Evolutionary conservation across 2,888 invertebrate genomes (phyloP).

Genomic region (Camptogramma bilineatum): DNA sequence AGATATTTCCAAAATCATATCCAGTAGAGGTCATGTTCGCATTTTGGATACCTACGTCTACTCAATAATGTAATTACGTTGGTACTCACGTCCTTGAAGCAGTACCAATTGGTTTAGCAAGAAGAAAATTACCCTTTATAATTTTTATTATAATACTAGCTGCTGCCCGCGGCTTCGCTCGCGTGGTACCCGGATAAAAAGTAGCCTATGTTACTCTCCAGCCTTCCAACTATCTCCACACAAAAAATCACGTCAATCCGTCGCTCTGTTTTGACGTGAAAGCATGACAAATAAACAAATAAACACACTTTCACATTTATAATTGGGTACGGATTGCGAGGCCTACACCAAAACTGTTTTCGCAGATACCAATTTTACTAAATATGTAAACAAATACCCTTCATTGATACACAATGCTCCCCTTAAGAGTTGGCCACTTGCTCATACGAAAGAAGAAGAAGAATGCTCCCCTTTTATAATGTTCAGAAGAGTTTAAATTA

Average conservation of each 20-base stretch:
- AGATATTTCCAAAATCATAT: neutral
- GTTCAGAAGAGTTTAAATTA: conserved; percentile 10
- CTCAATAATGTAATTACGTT: neutral
- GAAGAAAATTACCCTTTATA: conserved; percentile 10
- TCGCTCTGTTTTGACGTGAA: no score
- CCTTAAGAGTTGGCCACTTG: no score
- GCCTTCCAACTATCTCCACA: no score
- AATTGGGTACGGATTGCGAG: no score
- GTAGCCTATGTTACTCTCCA: no score
- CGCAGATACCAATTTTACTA: conserved; percentile 18
- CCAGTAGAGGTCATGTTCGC: neutral
- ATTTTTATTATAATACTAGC: no score
- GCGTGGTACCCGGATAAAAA: no score
- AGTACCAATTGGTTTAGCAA: neutral
- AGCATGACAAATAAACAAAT: no score
- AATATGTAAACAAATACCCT: conserved; percentile 21
- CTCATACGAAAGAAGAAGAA: no score
- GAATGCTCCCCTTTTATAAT: conserved; percentile 9
- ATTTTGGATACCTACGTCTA: neutral
- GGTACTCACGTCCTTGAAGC: neutral
- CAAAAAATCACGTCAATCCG: no score
- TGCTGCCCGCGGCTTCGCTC: no score
- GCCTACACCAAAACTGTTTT: conserved; percentile 11
- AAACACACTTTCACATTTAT: no score
- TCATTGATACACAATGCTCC: conserved; percentile 12